Conservation (phyloP, 2,797 vertebrate genomes). For the Numenius phaeopus region DNA sequence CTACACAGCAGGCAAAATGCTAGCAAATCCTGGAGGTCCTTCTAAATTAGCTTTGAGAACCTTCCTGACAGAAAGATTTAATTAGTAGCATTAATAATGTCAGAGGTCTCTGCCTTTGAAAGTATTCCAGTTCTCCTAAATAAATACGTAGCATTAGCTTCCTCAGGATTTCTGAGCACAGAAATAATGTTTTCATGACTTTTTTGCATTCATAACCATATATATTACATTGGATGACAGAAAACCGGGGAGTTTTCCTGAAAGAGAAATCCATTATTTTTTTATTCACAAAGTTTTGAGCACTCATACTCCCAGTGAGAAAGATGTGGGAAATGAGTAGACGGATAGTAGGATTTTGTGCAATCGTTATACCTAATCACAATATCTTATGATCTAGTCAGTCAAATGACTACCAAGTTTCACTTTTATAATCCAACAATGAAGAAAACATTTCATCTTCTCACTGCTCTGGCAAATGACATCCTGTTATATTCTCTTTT, state of each 20-base stretch:
- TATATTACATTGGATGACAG: not conserved
- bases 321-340: not conserved
- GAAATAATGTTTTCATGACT: not conserved
- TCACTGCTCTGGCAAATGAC: not conserved
- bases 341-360: not conserved
- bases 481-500: not conserved
- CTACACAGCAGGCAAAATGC: not conserved
- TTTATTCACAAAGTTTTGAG: not conserved
- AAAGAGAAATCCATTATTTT: not conserved
- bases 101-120: not conserved
- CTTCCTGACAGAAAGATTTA: not conserved
- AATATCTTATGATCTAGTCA: not conserved
- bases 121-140: not conserved
- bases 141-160: not conserved
- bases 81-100: conserved; percentile 4
- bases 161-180: not conserved
- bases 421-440: not conserved
- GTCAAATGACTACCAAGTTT: not conserved
- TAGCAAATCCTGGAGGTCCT: not conserved
- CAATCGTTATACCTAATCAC: not conserved
- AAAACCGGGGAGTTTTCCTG: not conserved
- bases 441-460: not conserved
- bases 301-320: not conserved
- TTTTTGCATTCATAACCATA: not conserved
- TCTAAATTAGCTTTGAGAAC: not conserved